phyloP scores from a whole-genome alignment of 2,888 invertebrate genomes.

The Hydraecia micacea region DNA sequence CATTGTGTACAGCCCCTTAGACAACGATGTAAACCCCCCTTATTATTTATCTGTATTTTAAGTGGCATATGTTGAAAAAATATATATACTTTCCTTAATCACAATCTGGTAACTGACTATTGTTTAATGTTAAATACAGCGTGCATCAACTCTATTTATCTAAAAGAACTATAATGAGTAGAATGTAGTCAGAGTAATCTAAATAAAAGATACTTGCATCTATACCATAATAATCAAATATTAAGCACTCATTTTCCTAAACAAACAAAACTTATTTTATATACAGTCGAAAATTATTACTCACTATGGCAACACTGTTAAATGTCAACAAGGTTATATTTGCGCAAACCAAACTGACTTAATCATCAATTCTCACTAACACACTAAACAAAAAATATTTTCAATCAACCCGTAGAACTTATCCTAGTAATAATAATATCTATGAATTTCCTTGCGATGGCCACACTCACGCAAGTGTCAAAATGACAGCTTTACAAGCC shows the following conservation, averaged over 20 bases:
- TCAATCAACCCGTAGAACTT: conserved; percentile 79
- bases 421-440: conserved; percentile 70
- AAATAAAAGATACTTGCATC: conserved; percentile 73
- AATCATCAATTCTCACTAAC: conserved; percentile 83
- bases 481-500: conserved; percentile 67
- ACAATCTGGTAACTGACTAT: conserved; percentile 89
- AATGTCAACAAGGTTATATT: conserved; percentile 87
- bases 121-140: conserved; percentile 78
- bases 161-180: conserved; percentile 75
- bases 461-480: conserved; percentile 64
- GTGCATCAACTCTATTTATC: conserved; percentile 80
- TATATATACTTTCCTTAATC: conserved; percentile 83
- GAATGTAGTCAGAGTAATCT: conserved; percentile 72
- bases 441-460: conserved; percentile 67
- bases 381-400: conserved; percentile 78
- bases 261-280: conserved; percentile 86
- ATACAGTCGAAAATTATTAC: conserved; percentile 88
- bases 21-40: conserved; percentile 36
- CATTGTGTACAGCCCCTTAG: conserved; percentile 15
- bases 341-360: conserved; percentile 85
- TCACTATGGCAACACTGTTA: conserved; percentile 90
- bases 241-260: conserved; percentile 85
- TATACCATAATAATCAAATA: conserved; percentile 74
- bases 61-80: conserved; percentile 82
- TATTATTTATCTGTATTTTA: conserved; percentile 60